Conservation (phyloP, 2,888 invertebrate genomes). For the Gymnoscelis rufifasciata region DNA sequence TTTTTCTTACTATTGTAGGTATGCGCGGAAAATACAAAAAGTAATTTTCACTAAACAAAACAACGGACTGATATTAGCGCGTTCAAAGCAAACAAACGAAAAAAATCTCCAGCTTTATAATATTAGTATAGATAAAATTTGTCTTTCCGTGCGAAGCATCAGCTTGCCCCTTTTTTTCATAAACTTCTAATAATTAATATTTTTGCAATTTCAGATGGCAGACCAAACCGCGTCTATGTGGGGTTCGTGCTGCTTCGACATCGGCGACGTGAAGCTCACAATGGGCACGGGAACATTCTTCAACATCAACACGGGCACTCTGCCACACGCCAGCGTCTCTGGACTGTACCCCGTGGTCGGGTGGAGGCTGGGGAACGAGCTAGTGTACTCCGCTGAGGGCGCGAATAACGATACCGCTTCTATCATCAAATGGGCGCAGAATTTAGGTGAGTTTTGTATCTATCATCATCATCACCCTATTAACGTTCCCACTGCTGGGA, state of each 20-base stretch:
- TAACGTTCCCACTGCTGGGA: too few species aligned
- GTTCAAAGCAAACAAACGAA: too few species aligned
- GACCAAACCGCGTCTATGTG: constrained; percentile 95
- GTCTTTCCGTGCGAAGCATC: too few species aligned
- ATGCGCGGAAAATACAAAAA: too few species aligned
- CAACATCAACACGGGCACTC: constrained; percentile 87
- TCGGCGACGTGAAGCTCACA: constrained; percentile 90
- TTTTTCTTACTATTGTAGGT: too few species aligned
- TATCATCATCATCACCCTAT: too few species aligned
- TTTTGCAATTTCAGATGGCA: constrained; percentile 79
- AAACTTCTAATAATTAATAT: too few species aligned
- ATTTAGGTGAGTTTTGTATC: constrained; percentile 73
- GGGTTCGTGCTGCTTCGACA: constrained; percentile 89
- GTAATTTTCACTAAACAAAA: too few species aligned
- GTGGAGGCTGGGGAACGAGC: constrained; percentile 81
- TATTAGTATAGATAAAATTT: too few species aligned
- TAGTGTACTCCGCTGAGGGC: constrained; percentile 89
- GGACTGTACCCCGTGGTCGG: constrained; percentile 95
- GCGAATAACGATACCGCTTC: constrained; percentile 93
- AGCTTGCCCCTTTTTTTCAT: too few species aligned
- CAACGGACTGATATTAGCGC: too few species aligned
- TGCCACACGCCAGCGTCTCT: constrained; percentile 88
- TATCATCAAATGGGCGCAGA: constrained; percentile 90
- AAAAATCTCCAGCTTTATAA: too few species aligned
- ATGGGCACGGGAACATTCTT: constrained; percentile 96